Conservation (phyloP, 2,888 invertebrate genomes). For the Spisula solida region DNA sequence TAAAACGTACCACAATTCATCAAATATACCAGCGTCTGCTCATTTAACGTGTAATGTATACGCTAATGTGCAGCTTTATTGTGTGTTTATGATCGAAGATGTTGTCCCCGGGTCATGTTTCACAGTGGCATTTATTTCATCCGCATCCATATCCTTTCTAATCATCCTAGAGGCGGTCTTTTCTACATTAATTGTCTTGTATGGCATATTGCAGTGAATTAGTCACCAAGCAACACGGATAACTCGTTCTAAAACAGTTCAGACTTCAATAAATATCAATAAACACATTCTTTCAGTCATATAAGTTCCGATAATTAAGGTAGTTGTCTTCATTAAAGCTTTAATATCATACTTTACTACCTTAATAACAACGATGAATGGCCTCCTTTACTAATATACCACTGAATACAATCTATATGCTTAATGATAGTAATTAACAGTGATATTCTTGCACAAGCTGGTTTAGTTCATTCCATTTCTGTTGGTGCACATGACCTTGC, state of each 20-base stretch:
- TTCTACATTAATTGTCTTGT: not conserved
- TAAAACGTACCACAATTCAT: conserved; percentile 2
- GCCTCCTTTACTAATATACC: no score
- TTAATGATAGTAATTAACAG: not conserved
- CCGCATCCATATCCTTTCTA: not conserved
- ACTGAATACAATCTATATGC: no score
- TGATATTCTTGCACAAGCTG: not conserved
- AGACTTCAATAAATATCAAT: no score
- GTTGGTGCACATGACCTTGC: not conserved
- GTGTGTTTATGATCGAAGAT: not conserved
- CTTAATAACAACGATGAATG: no score
- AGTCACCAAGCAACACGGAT: no score
- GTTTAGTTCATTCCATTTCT: not conserved
- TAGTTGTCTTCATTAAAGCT: no score
- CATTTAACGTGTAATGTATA: conserved; percentile 1
- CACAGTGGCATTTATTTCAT: not conserved
- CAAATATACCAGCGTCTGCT: not conserved
- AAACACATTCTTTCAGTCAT: no score
- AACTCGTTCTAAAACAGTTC: no score
- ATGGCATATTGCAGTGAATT: not conserved
- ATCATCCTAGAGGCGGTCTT: not conserved
- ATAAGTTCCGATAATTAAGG: no score
- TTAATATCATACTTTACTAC: no score
- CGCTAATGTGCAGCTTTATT: not conserved
- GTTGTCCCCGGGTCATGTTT: not conserved